These are phyloP conservation scores for Poeciliopsis presidionis DNA, from an alignment of 2,797 vertebrate species.

Conservation along the genomic window DNA sequence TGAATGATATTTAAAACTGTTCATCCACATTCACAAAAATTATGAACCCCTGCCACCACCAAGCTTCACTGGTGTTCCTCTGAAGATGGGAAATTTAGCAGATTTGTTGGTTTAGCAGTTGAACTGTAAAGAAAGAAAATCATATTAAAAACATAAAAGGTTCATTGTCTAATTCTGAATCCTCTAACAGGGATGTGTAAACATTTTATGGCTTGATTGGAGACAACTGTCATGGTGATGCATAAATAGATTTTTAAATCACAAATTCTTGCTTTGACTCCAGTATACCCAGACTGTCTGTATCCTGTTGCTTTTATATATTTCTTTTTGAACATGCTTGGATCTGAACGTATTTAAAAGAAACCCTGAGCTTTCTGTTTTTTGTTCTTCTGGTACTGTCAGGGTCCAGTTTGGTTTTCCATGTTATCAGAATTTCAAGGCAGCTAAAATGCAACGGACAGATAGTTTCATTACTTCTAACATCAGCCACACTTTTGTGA, in stretches of 20 bases:
- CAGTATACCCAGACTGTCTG: neutral
- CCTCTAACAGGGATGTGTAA: neutral
- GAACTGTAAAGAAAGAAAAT: neutral
- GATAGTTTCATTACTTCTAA: conserved; percentile 2
- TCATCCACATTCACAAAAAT: neutral
- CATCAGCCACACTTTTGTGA: conserved; percentile 1
- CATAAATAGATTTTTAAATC: neutral
- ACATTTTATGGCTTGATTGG: neutral
- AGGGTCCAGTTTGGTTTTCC: conserved; percentile 18
- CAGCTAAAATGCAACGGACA: conserved; percentile 33
- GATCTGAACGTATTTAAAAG: conserved; percentile 32
- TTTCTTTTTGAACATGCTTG: conserved; percentile 21
- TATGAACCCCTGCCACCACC: neutral
- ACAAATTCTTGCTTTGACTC: neutral
- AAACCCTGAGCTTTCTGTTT: conserved; percentile 26
- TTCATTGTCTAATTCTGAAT: neutral
- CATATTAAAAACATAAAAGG: neutral
- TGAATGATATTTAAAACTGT: neutral
- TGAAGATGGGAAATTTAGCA: neutral
- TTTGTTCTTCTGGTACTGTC: conserved; percentile 1
- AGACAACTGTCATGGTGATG: neutral
- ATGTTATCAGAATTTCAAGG: conserved; percentile 34
- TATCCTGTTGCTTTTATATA: neutral
- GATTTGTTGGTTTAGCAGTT: neutral
- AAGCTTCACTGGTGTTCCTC: neutral